Conservation (phyloP, 2,113 vertebrate species). For the Lucifuga dentata region DNA sequence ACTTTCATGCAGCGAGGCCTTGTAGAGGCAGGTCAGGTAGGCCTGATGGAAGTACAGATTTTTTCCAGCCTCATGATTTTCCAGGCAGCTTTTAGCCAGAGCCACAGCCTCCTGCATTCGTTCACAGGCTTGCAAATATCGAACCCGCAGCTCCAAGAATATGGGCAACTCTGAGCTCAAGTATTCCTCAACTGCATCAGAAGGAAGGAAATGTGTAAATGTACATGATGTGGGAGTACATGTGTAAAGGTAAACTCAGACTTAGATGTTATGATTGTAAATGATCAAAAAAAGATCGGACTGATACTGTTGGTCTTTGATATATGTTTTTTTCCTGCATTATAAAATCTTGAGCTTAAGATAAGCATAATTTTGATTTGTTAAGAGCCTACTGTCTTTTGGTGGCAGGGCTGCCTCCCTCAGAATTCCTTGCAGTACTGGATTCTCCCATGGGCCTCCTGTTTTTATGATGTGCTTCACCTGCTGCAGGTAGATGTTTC, state of each 20-base stretch:
- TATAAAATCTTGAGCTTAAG: too few species aligned
- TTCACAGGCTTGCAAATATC: conserved; percentile 97
- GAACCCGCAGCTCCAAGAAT: conserved; percentile 96
- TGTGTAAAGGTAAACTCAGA: too few species aligned
- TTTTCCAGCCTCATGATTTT: conserved; percentile 89
- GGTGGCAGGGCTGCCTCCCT: conserved; percentile 87
- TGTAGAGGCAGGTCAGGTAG: conserved; percentile 95
- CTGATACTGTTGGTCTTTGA: not conserved
- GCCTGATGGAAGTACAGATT: conserved; percentile 97
- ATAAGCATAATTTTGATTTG: too few species aligned
- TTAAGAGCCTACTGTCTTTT: conserved; percentile 80
- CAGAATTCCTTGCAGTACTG: conserved; percentile 92
- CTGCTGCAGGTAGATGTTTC: conserved; percentile 91
- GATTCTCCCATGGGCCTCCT: conserved; percentile 96
- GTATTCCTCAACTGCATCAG: conserved; percentile 89
- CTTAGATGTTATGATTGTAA: too few species aligned
- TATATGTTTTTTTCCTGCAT: too few species aligned
- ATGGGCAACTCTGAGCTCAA: conserved; percentile 93
- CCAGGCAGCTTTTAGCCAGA: conserved; percentile 93
- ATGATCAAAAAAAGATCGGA: too few species aligned
- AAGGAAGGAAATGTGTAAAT: conserved; percentile 5
- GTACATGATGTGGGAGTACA: not conserved
- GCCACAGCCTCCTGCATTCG: conserved; percentile 94
- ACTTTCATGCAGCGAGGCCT: conserved; percentile 90
- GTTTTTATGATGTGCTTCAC: conserved; percentile 93